Percentiles rank a stretch among this genome's conserved stretches.
These are phyloP conservation scores for Dynastes maya DNA, from an alignment of 2,888 invertebrate genomes.

Conservation along the genomic window DNA sequence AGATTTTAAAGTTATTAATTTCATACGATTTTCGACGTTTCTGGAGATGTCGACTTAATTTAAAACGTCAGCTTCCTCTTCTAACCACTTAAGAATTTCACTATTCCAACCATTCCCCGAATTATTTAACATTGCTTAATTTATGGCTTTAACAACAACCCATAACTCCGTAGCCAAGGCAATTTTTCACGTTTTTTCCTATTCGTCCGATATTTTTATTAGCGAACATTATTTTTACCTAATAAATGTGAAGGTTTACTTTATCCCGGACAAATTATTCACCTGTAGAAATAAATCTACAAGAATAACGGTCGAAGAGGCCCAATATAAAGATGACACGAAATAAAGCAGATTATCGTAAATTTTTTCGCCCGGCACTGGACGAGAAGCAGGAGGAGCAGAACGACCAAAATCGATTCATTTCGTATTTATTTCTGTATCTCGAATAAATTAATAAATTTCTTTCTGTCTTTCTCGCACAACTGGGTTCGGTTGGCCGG, in stretches of 20 bases:
- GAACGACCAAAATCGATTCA: not conserved
- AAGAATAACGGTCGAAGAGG: not conserved
- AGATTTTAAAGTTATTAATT: too few species aligned
- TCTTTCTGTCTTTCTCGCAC: not conserved
- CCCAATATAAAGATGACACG: constrained; percentile 4
- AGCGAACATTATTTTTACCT: constrained; percentile 18
- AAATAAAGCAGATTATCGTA: constrained; percentile 5
- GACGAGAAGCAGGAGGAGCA: not conserved
- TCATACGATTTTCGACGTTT: too few species aligned
- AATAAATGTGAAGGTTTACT: constrained; percentile 8
- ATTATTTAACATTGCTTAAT: too few species aligned
- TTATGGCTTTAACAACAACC: too few species aligned
- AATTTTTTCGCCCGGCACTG: not conserved
- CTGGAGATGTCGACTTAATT: too few species aligned
- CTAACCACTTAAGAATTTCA: too few species aligned
- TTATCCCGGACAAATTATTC: constrained; percentile 14
- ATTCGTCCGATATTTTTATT: constrained; percentile 9
- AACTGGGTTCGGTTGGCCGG: too few species aligned
- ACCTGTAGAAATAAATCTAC: constrained; percentile 5
- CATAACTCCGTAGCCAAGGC: too few species aligned
- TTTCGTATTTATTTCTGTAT: not conserved
- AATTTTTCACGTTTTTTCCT: not conserved
- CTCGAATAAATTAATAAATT: constrained; percentile 10
- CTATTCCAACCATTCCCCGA: too few species aligned
- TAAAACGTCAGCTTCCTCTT: too few species aligned